phyloP scores from a whole-genome alignment of 2,113 vertebrate species.

The Cololabis saira region DNA sequence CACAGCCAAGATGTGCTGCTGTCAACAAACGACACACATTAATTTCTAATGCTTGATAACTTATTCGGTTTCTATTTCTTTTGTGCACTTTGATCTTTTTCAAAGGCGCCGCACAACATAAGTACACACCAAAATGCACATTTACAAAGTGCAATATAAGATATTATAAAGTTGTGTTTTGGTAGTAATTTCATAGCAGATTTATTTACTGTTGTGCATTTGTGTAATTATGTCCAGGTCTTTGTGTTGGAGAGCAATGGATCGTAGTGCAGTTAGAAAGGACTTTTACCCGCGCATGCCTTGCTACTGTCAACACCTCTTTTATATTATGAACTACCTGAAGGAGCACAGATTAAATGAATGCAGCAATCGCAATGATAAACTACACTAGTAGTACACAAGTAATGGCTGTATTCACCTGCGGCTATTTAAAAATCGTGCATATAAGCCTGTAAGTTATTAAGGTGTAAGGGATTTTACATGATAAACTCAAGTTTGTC shows the following conservation, averaged over 20 bases:
- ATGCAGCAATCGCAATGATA: conserved; percentile 27
- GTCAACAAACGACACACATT: conserved; percentile 29
- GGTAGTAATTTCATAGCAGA: conserved; percentile 59
- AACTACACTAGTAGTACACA: conserved; percentile 30
- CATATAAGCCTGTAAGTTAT: neutral
- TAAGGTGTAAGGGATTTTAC: no score
- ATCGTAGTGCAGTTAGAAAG: conserved; percentile 42
- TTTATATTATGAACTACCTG: neutral
- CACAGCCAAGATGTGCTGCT: conserved; percentile 1
- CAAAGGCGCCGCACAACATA: conserved; percentile 9
- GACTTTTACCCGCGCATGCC: conserved; percentile 39
- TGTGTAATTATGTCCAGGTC: conserved; percentile 58
- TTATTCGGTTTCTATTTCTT: conserved; percentile 37
- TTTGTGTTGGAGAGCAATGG: conserved; percentile 61
- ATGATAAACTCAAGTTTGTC: no score
- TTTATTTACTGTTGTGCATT: conserved; percentile 66
- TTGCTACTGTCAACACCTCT: conserved; percentile 27
- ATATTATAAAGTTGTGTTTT: conserved; percentile 57
- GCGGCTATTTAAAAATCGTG: conserved; percentile 10
- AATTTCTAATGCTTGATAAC: conserved; percentile 47
- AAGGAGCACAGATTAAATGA: conserved; percentile 6
- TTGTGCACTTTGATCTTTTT: conserved; percentile 27
- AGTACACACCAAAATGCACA: conserved; percentile 25
- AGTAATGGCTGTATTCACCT: conserved; percentile 22
- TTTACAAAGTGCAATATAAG: conserved; percentile 59